A percentile compares a stretch with the other conserved stretches of the same genome.
Conservation (phyloP, 2,888 invertebrate genomes). For the Meiosimyza platycephala region DNA sequence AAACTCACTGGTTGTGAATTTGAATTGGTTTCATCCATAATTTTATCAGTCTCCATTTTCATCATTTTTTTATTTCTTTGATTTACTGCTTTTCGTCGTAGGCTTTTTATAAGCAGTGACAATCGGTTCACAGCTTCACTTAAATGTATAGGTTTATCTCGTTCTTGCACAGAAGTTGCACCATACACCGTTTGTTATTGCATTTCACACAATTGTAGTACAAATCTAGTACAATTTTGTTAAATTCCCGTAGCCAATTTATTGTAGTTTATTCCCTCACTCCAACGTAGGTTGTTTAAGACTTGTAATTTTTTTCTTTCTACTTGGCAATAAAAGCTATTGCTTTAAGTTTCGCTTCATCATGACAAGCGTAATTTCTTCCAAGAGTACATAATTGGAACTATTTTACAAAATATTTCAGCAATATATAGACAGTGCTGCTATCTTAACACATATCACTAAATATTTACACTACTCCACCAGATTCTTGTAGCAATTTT, state of each 20-base stretch:
- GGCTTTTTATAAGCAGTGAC: slow-evolving; percentile 34
- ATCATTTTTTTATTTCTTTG: slow-evolving; percentile 69
- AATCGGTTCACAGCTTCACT: slow-evolving; percentile 34
- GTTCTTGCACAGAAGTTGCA: slow-evolving; percentile 2
- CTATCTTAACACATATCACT: background rate
- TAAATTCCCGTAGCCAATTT: slow-evolving; percentile 13
- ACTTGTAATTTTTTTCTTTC: background rate
- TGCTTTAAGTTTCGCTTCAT: slow-evolving; percentile 21
- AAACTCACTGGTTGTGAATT: slow-evolving; percentile 73
- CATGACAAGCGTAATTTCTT: slow-evolving; percentile 26
- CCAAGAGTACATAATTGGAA: slow-evolving; percentile 3
- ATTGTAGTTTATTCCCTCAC: slow-evolving; percentile 27
- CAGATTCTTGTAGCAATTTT: background rate
- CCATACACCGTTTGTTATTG: slow-evolving; percentile 13
- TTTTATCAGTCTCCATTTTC: slow-evolving; percentile 93
- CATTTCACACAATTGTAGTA: slow-evolving; percentile 9
- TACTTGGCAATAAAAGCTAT: slow-evolving; percentile 25
- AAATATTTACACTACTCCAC: slow-evolving; percentile 15
- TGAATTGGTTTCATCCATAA: slow-evolving; percentile 82
- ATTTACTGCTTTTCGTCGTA: slow-evolving; percentile 26
- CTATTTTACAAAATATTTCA: background rate
- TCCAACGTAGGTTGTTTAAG: slow-evolving; percentile 18
- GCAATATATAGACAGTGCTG: background rate
- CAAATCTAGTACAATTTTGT: slow-evolving; percentile 19
- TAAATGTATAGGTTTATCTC: slow-evolving; percentile 24